A percentile compares a stretch with the other conserved stretches of the same genome.
These are phyloP conservation scores for Sarcophilus harrisii DNA, from an alignment of 2,797 vertebrate genomes.

Conservation along the genomic window DNA sequence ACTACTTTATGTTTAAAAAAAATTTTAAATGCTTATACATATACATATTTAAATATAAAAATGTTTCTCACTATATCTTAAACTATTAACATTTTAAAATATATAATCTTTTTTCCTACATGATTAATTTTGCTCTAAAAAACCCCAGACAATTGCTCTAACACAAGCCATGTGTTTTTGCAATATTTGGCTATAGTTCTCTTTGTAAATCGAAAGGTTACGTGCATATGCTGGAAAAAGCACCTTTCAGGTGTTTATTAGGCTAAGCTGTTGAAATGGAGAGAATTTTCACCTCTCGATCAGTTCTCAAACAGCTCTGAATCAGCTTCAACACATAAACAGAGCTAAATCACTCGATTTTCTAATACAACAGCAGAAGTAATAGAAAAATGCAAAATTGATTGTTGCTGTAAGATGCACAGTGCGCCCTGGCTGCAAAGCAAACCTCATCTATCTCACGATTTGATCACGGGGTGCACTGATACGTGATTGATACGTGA, in stretches of 20 bases:
- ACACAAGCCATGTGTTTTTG: not conserved
- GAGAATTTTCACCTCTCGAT: not conserved
- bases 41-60: too few species aligned
- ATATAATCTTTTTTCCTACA: not conserved
- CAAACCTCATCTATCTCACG: not conserved
- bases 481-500: too few species aligned
- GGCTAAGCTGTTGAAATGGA: not conserved
- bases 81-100: not conserved
- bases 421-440: not conserved
- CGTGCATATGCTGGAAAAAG: not conserved
- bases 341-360: not conserved
- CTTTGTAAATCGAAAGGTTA: not conserved
- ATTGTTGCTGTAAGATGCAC: not conserved
- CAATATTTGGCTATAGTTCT: not conserved
- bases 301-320: not conserved
- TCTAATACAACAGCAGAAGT: not conserved
- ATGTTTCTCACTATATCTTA: not conserved
- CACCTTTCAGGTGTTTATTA: not conserved
- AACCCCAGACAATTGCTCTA: not conserved
- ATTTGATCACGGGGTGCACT: too few species aligned
- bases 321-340: not conserved
- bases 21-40: not conserved
- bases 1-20: not conserved
- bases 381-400: not conserved
- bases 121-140: not conserved